Evolutionary conservation across 2,888 invertebrate genomes (phyloP), one percentile per base, ranked within the genome.

Genomic region (Xylota sylvarum): DNA sequence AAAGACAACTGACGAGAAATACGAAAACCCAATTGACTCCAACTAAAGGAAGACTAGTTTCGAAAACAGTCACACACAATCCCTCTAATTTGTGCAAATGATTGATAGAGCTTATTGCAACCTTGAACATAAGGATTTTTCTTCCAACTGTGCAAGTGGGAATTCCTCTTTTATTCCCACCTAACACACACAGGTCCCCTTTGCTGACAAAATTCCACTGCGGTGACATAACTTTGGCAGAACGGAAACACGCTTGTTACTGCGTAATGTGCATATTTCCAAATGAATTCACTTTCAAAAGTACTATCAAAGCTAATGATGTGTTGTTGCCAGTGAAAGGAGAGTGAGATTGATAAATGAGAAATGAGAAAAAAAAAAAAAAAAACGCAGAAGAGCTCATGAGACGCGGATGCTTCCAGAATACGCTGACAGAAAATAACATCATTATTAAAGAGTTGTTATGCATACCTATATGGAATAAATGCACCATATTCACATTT

Each of bases 401-500:
- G 46, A 46, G 19, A 46, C 7, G 17, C 46, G n/a, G 30, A 64
- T 46, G 50, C 65, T 52, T 52, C 35, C 14, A 12, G 55, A 40
- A 55, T 40, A n/a, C n/a, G 37, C 67, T 40, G 40, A 27, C 55
- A 30, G 23, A 69, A 55, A 55, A 37, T 55, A 32, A 70, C 56
- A 46, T 56, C 70, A 70, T 56, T 56, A 70, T 56, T 43, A 46
- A 56, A 56, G n/a, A n/a, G 56, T 70, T 32, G 70, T 56, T 56
- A 70, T 70, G 70, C 56, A 70, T n/a, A n/a, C n/a, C n/a, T n/a
- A n/a, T n/a, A n/a, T 43, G 56, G 37, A 5, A n/a, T 9, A 19
- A 4, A 14, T 32, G 55, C 14, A 55, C 32, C 23, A 0, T 55
- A 30, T 48, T 5, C 14, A 0, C 43, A 48, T 48, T 10, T 46